A percentile compares a stretch with the other conserved stretches of the same genome.
phyloP scores from a whole-genome alignment of 2,797 vertebrate genomes.

The Darevskia mixta region DNA sequence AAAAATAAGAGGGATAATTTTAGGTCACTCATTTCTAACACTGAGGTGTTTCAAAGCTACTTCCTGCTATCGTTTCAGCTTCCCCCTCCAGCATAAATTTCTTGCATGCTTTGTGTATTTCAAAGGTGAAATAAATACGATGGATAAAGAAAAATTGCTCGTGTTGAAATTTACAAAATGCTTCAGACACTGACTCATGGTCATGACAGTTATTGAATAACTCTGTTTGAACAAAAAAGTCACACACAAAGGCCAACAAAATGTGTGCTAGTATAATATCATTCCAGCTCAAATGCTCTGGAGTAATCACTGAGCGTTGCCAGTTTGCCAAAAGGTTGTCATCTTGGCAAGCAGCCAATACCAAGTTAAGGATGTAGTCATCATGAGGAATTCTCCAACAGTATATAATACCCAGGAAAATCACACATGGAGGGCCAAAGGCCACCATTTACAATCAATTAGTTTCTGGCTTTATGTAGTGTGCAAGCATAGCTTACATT shows the following conservation, averaged over 20 bases:
- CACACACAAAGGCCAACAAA: background rate
- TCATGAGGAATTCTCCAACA: constrained; percentile 48
- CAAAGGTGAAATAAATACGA: background rate
- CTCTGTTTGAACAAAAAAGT: constrained; percentile 11
- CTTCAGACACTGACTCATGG: constrained; percentile 21
- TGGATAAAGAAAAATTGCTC: constrained; percentile 41
- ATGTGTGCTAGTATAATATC: constrained; percentile 2
- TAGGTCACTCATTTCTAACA: background rate
- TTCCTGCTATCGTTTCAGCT: constrained; percentile 11
- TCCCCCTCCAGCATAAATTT: background rate
- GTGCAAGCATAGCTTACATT: constrained; percentile 28
- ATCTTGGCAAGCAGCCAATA: constrained; percentile 48
- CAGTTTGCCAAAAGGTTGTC: constrained; percentile 37
- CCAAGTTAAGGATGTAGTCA: constrained; percentile 39
- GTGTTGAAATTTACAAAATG: constrained; percentile 31
- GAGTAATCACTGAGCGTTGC: constrained; percentile 33
- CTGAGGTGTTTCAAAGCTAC: background rate
- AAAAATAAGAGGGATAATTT: background rate
- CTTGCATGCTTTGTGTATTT: background rate
- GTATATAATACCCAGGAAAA: constrained; percentile 40
- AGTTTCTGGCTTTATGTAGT: constrained; percentile 47
- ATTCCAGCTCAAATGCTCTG: constrained; percentile 39
- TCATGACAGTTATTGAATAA: constrained; percentile 28
- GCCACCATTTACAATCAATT: constrained; percentile 44
- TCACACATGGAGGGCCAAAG: constrained; percentile 50